Evolutionary conservation across 2,113 vertebrate genomes (phyloP).

Genomic region (Ophthalmolycus amberensis): DNA sequence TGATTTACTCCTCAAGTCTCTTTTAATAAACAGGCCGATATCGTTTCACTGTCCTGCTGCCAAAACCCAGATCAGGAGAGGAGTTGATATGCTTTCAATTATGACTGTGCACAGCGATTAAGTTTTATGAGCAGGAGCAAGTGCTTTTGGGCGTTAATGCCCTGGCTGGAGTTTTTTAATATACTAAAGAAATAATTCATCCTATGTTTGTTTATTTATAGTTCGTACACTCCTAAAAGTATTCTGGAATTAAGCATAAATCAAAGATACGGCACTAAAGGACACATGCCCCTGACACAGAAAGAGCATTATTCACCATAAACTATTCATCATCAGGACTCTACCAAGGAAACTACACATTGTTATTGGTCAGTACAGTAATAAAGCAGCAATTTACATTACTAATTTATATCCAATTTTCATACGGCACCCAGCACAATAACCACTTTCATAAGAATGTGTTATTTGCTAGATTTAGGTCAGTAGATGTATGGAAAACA

Average conservation of each 20-base stretch:
- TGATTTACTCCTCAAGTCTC: conserved; percentile 17
- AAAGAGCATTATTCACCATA: neutral
- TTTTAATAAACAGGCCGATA: conserved; percentile 4
- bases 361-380: neutral
- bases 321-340: neutral
- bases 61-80: neutral
- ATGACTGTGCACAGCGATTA: conserved; percentile 14
- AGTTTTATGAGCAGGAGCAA: conserved; percentile 14
- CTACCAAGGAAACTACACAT: neutral
- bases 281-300: neutral
- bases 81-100: conserved; percentile 21
- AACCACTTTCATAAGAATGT: neutral
- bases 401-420: neutral
- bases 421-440: neutral
- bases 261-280: neutral
- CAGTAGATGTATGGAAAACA: neutral
- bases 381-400: neutral
- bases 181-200: neutral
- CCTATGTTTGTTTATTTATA: neutral
- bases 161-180: neutral
- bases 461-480: neutral
- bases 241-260: neutral
- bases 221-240: neutral
- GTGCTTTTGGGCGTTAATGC: neutral
- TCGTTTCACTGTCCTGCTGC: conserved; percentile 9